Percentiles rank a stretch among this genome's conserved stretches.
These are phyloP conservation scores for Manduca sexta DNA, from an alignment of 1,140 invertebrate genomes.

Conservation along the genomic window DNA sequence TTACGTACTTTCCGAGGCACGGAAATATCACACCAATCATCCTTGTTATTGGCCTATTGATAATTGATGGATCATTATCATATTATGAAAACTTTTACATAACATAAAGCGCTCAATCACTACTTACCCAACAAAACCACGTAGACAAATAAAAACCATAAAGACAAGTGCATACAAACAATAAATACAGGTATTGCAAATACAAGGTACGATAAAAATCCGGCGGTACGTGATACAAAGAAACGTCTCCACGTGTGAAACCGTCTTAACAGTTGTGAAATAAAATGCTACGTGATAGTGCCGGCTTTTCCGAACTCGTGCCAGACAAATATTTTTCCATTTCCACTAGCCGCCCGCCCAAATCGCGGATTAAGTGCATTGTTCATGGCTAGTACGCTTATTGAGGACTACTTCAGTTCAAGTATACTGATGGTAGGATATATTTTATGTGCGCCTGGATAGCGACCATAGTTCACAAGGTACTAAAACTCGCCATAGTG, in stretches of 20 bases:
- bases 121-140: no score
- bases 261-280: background rate
- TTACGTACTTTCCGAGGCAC: no score
- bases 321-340: slow-evolving; percentile 10
- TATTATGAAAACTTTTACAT: no score
- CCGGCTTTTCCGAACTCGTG: background rate
- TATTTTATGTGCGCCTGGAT: no score
- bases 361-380: slow-evolving; percentile 5
- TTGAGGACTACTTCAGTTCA: background rate
- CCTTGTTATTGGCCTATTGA: no score
- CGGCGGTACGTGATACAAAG: background rate
- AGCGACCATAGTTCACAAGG: no score
- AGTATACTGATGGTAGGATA: background rate
- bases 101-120: no score
- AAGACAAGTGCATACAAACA: background rate
- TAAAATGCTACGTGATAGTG: slow-evolving; percentile 4
- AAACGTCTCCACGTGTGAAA: background rate
- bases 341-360: slow-evolving; percentile 2
- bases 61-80: no score
- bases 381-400: no score
- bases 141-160: no score
- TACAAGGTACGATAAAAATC: background rate
- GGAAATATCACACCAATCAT: no score
- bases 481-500: no score
- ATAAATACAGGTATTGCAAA: background rate